Evolutionary conservation across 1,140 invertebrate species (phyloP), one percentile per base, ranked within the genome.

Genomic region (Pantala flavescens): DNA sequence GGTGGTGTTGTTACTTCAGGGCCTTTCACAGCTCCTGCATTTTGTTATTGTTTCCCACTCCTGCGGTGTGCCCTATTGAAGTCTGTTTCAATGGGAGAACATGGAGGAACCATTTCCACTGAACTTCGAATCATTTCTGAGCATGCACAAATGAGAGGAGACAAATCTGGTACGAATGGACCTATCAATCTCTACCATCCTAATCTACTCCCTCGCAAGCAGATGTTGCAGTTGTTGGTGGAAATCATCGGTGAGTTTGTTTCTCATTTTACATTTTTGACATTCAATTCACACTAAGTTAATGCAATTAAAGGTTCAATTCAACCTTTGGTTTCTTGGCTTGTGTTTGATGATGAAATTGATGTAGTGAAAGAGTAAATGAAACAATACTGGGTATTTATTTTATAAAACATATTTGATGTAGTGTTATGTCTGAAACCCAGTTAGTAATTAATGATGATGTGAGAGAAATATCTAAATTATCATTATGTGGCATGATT

Each of bases 21-120:
- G 74, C 78, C 85, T 49, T 86, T 93, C 55, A 86, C 86, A 5
- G 89, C 89, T 0, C 89, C 93, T 1, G 89, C 89, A 0, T 95
- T 97, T 83, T 89, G 91, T 55, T 96, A 93, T 79, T 85, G 89
- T 24, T 97, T 95, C 81, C 90, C 92, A 9, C 87, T 97, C 74
- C 82, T 97, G 5, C 89, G 88, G 75, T 84, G 87, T 76, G 89
- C 90, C 74, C 78, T 93, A 42, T 79, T 85, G 10, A 76, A 80
- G 24, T 74, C 77, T 77, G 80, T 77, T 72, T 83, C 85, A 42
- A 80, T 79, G 49, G 86, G 72, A 7, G 28, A 43, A 42, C 24
- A 90, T 77, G 88, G 91, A 71, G 79, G 83, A 23, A 82, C 89
- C 75, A 84, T 90, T 24, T 81, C 88, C 70, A 86, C 87, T 74